These are phyloP conservation scores for Limnephilus lunatus DNA, from an alignment of 2,888 invertebrate genomes.

Conservation along the genomic window DNA sequence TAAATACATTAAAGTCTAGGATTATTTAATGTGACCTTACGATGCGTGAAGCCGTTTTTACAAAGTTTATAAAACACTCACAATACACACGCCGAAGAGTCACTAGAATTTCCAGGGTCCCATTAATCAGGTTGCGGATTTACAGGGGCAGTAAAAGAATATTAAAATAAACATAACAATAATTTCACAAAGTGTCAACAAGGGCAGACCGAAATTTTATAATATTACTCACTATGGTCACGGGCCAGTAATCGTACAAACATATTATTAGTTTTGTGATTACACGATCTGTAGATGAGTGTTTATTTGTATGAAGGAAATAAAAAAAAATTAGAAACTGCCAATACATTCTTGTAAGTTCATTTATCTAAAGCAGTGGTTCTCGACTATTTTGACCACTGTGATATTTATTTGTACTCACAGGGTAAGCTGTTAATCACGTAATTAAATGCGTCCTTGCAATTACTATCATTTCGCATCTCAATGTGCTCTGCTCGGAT, in stretches of 20 bases:
- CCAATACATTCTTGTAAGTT: neutral
- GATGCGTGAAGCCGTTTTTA: neutral
- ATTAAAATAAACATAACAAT: neutral
- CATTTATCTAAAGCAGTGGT: neutral
- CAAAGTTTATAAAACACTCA: neutral
- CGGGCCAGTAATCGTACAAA: neutral
- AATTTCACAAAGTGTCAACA: neutral
- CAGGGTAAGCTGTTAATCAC: too few species aligned
- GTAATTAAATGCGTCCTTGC: too few species aligned
- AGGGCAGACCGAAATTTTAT: neutral
- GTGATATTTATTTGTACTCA: too few species aligned
- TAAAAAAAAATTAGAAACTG: neutral
- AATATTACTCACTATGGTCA: neutral
- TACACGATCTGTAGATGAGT: too few species aligned
- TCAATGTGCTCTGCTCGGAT: too few species aligned
- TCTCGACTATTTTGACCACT: too few species aligned
- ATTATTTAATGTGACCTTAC: neutral
- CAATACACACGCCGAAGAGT: neutral
- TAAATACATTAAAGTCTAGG: neutral
- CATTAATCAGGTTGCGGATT: neutral
- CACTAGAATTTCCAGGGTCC: constrained; percentile 2
- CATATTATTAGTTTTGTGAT: neutral
- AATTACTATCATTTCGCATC: too few species aligned
- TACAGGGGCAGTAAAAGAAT: neutral
- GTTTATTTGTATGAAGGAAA: neutral